Evolutionary conservation across 2,797 vertebrate genomes (phyloP), one percentile per base, ranked within the genome.

Genomic region (Acipenser oxyrinchus): DNA sequence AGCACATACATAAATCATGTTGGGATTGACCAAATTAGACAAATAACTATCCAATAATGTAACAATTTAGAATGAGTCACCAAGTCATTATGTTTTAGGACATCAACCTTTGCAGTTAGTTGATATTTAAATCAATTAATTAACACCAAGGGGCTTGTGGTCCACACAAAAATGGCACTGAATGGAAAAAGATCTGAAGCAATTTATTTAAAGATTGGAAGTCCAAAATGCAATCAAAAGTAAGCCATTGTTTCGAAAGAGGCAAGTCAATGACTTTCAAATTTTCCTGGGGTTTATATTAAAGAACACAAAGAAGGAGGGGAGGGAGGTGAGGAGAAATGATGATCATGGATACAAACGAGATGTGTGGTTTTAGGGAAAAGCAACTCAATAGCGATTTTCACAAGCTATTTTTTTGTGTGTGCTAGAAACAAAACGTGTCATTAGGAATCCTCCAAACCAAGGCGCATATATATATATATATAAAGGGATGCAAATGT

Each of bases 71-170:
- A 48, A 37, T 48, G 60, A 62, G 18, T 62, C 60, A 62, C 60
- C 18, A 23, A 9, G 61, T 12, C 10, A 9, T 52, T 60, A 23
- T 12, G 51, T 68, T 68, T 52, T 60, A 65, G 57, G 57, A 48
- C 57, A 48, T 71, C 50, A 68, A 53, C 57, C 10, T 60, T 60
- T 71, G 48, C 53, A 59, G 80, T 79, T 75, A 74, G 75, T 76
- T 77, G 55, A 84, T 83, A 82, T 70, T 78, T 81, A 81, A 82
- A 79, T 87, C 77, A 84, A 79, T 85, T 82, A 82, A 87, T 86
- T 83, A 79, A 67, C 76, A 76, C 71, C 63, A 53, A 7, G 68
- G 81, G 74, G 83, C 74, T 69, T 0, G 0, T 76, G 74, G 75
- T 76, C 76, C 79, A 15, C 64, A 78, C 63, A 66, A 84, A 87